Evolutionary conservation across 2,797 vertebrate genomes (phyloP).

Genomic region (Yasuhikotakia modesta): DNA sequence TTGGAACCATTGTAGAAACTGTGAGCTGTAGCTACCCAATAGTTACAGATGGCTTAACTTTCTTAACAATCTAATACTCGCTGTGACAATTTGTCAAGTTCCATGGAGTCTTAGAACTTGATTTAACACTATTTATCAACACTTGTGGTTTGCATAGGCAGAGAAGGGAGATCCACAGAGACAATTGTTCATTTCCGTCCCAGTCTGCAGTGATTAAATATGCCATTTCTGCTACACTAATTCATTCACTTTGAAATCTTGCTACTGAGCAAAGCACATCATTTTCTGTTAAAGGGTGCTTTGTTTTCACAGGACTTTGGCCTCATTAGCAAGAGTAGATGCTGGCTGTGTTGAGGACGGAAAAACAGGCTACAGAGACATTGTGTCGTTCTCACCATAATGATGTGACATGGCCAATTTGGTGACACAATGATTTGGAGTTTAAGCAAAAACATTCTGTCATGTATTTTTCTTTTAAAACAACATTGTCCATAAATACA

Average conservation of each 20-base stretch:
- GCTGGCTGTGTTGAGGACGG: constrained; percentile 68
- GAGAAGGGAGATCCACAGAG: constrained; percentile 80
- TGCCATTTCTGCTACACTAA: constrained; percentile 89
- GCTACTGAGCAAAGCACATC: constrained; percentile 82
- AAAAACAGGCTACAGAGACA: constrained; percentile 72
- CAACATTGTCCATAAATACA: not conserved
- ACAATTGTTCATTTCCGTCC: constrained; percentile 85
- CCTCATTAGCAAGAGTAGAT: constrained; percentile 79
- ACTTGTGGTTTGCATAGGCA: constrained; percentile 47
- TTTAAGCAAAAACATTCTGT: not conserved
- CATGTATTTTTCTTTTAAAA: not conserved
- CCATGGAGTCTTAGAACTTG: not conserved
- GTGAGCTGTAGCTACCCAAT: no score
- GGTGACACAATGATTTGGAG: not conserved
- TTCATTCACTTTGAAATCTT: constrained; percentile 88
- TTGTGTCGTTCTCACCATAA: constrained; percentile 74
- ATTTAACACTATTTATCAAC: constrained; percentile 47
- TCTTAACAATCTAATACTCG: not conserved
- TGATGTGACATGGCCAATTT: constrained; percentile 69
- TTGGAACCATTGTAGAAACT: not conserved
- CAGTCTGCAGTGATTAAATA: constrained; percentile 90
- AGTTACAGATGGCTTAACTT: not conserved
- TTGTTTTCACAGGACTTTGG: constrained; percentile 84
- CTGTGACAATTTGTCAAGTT: not conserved
- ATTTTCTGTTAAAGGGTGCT: constrained; percentile 83